Base-by-base conservation (phyloP, 2,113 vertebrate species). In the Petromus typicus region DNA sequence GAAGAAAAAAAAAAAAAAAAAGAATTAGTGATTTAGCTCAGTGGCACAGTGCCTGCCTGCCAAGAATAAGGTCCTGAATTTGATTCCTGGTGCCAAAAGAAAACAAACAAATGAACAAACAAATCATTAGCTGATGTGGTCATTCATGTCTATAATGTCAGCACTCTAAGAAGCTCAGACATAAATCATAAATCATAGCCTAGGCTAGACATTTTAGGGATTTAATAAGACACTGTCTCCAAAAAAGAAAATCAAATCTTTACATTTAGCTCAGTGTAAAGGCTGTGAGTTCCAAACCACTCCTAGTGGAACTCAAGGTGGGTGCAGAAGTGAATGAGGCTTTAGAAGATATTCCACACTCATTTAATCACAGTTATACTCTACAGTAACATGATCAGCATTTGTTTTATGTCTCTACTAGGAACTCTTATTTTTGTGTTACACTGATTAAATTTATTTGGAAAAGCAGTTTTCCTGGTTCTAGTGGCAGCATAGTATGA, bases 371-470 rank as follows among this genome's bases (percentile, higher is more conserved):
- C 34, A 56, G 7, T 48, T 86, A 23, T 23, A 66, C 43, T 37
- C 14, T 32, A 86, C 61, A 59, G 48, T 54, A 71, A 79, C 1
- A 43, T 51, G 11, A 81, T 34, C 10, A 45, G 20, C 12, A 69
- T 86, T 91, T 76, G 63, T 71, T 56, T 84, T 37, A 32, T 63
- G 13, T 37, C 37, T 80, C 18, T 87, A 6, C 57, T 79, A 48
- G 64, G 22, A 93, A 84, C 13, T 84, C 97, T 90, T 67, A 57
- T 87, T 85, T 80, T 91, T 69, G 66, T 32, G 40, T 79, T 20
- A 80, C 16, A 3, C 25, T 93, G 69, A 87, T 67, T 54, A 71
- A 78, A 1, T 78, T 78, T 51, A 82, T 71, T 94, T 63, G 61
- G 79, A 91, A 85, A 9, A 32, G 17, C 25, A 92, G 79, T 3